phyloP scores from a whole-genome alignment of 53 echinoderm and acorn worm genomes.

The Zoroaster sp. region DNA sequence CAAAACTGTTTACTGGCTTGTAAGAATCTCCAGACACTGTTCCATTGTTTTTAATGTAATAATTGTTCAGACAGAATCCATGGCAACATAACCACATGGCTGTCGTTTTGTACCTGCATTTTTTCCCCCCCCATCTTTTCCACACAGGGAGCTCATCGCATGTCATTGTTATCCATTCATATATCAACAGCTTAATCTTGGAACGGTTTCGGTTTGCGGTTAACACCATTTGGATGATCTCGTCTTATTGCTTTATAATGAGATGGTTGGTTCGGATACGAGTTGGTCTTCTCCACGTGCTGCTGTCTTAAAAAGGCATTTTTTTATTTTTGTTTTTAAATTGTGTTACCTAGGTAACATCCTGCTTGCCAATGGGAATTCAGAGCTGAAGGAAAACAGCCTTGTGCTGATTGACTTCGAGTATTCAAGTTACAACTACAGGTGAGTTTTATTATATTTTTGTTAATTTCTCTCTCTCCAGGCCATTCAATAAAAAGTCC shows the following conservation, averaged over 20 bases:
- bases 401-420: conserved; percentile 93
- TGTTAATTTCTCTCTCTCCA: neutral
- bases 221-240: too few species aligned
- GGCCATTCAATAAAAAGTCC: too few species aligned
- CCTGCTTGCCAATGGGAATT: conserved; percentile 54
- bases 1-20: too few species aligned
- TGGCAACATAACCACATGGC: neutral
- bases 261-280: too few species aligned
- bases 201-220: too few species aligned
- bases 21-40: too few species aligned
- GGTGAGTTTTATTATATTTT: conserved; percentile 64
- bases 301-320: neutral
- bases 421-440: conserved; percentile 94
- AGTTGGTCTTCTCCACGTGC: too few species aligned
- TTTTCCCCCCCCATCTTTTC: neutral
- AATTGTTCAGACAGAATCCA: too few species aligned
- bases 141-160: neutral
- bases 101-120: neutral
- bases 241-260: too few species aligned
- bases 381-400: conserved; percentile 58
- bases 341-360: conserved; percentile 74
- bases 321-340: neutral
- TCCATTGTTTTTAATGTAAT: too few species aligned
- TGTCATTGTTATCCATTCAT: too few species aligned
- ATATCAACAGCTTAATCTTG: too few species aligned